phyloP scores from a whole-genome alignment of 1,140 invertebrate genomes.

The Zaprionus gabonicus region DNA sequence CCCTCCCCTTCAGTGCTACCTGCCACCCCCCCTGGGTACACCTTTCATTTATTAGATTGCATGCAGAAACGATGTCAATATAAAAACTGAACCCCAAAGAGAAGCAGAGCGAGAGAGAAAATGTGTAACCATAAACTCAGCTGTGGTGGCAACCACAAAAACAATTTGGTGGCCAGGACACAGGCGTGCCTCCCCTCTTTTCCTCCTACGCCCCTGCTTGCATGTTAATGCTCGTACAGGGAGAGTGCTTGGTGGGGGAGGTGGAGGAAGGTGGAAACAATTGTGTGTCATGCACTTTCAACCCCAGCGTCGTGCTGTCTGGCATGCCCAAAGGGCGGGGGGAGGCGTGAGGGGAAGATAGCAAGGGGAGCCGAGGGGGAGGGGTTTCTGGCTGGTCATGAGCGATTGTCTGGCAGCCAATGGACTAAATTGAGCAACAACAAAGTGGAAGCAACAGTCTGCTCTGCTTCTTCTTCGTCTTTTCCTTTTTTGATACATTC shows the following conservation, averaged over 20 bases:
- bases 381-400: slow-evolving; percentile 29
- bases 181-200: slow-evolving; percentile 25
- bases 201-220: slow-evolving; percentile 3
- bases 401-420: slow-evolving; percentile 68
- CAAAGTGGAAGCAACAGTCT: slow-evolving; percentile 67
- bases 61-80: slow-evolving; percentile 63
- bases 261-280: slow-evolving; percentile 25
- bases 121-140: slow-evolving; percentile 72
- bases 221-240: slow-evolving; percentile 57
- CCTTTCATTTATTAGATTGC: slow-evolving; percentile 67
- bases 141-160: slow-evolving; percentile 68
- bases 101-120: slow-evolving; percentile 24
- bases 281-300: slow-evolving; percentile 80
- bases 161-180: slow-evolving; percentile 56
- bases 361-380: neutral
- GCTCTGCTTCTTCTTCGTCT: slow-evolving; percentile 21
- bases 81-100: slow-evolving; percentile 18
- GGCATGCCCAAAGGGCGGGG: neutral
- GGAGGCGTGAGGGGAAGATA: neutral
- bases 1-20: neutral
- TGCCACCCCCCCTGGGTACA: neutral
- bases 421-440: slow-evolving; percentile 67
- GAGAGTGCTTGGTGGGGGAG: slow-evolving; percentile 16
- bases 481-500: slow-evolving; percentile 58
- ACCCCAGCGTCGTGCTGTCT: slow-evolving; percentile 58